Percentiles rank a stretch among this genome's conserved stretches.
Evolutionary conservation across 2,888 invertebrate genomes (phyloP).

Genomic region (Ectobius pallidus): DNA sequence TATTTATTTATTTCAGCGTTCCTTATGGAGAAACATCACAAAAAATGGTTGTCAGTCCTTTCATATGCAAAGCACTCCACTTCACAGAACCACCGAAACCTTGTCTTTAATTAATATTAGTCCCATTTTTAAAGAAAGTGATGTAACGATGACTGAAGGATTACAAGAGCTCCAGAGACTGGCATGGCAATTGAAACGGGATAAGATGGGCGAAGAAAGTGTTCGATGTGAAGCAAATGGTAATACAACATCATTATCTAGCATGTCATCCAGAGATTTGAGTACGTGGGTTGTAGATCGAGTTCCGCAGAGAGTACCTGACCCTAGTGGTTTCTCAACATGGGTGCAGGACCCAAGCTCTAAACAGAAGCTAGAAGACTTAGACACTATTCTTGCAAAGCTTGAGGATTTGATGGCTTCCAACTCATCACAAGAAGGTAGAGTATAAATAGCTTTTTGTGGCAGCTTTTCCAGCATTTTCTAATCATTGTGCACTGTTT

Average conservation of each 20-base stretch:
- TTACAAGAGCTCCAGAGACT: constrained; percentile 1
- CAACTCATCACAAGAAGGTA: constrained; percentile 65
- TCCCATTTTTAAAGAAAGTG: constrained; percentile 27
- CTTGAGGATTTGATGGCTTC: constrained; percentile 73
- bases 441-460: too few species aligned
- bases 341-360: constrained; percentile 33
- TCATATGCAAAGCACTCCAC: constrained; percentile 40
- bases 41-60: not conserved
- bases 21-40: not conserved
- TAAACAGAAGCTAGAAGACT: constrained; percentile 52
- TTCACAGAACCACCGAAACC: constrained; percentile 9
- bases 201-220: not conserved
- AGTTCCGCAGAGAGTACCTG: not conserved
- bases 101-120: constrained; percentile 28
- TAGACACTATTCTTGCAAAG: constrained; percentile 71
- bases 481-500: too few species aligned
- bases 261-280: constrained; percentile 28
- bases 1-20: not conserved
- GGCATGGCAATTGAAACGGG: not conserved
- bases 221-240: not conserved
- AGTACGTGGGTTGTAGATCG: constrained; percentile 27
- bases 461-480: too few species aligned
- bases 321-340: constrained; percentile 16
- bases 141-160: not conserved
- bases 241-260: constrained; percentile 21